Conservation (phyloP, 2,797 vertebrate genomes). For the Eulemur coronatus region DNA sequence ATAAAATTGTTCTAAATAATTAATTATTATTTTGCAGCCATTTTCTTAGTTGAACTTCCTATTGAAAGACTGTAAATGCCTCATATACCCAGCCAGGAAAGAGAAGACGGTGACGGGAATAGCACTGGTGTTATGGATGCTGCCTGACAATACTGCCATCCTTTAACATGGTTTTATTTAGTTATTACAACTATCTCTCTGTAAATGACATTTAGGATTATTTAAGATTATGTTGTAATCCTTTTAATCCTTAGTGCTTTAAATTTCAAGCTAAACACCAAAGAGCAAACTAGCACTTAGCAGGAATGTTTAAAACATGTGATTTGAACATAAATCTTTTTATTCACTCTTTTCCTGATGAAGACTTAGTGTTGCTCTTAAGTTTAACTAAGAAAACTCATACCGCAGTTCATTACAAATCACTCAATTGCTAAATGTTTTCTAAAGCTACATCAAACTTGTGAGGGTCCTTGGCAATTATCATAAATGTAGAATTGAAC, state of each 20-base stretch:
- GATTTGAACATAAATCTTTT: slow-evolving; percentile 89
- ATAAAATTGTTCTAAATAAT: not conserved
- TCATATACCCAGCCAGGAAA: not conserved
- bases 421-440: slow-evolving; percentile 56
- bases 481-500: slow-evolving; percentile 37
- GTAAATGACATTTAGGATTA: slow-evolving; percentile 99
- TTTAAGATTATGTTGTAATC: slow-evolving; percentile 99
- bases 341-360: slow-evolving; percentile 82
- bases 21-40: not conserved
- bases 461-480: slow-evolving; percentile 45
- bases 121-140: slow-evolving; percentile 74
- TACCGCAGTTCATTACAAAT: slow-evolving; percentile 64
- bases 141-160: slow-evolving; percentile 94
- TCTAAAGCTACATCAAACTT: slow-evolving; percentile 45
- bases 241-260: slow-evolving; percentile 98
- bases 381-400: slow-evolving; percentile 79
- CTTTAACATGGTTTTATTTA: slow-evolving; percentile 91
- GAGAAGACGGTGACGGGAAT: slow-evolving; percentile 52
- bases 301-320: slow-evolving; percentile 93
- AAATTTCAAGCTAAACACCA: slow-evolving; percentile 98
- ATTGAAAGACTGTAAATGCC: slow-evolving; percentile 24
- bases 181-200: slow-evolving; percentile 90
- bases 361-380: slow-evolving; percentile 80
- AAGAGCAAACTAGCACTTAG: slow-evolving; percentile 93
- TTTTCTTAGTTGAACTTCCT: not conserved